These are phyloP conservation scores for Campoletis raptor DNA, from an alignment of 2,888 invertebrate species.

Conservation along the genomic window DNA sequence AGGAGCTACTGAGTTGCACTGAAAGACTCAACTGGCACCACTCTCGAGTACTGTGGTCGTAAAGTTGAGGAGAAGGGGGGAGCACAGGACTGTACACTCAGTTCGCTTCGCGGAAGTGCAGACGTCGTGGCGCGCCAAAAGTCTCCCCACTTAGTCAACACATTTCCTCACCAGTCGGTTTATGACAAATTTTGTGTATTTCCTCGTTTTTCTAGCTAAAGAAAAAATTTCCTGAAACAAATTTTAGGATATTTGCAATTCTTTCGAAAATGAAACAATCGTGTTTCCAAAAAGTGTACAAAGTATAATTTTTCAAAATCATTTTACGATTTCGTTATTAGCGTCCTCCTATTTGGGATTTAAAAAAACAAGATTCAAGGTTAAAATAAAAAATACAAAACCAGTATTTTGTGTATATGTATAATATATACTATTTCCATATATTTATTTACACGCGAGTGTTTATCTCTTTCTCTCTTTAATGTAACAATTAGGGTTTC, in stretches of 20 bases:
- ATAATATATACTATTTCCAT: slow-evolving; percentile 59
- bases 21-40: slow-evolving; percentile 38
- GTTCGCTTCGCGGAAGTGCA: slow-evolving; percentile 59
- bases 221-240: background rate
- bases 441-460: slow-evolving; percentile 66
- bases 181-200: background rate
- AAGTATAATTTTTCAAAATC: background rate
- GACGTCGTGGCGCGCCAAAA: slow-evolving; percentile 72
- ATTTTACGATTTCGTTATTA: background rate
- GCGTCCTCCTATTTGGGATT: background rate
- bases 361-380: background rate
- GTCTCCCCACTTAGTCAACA: slow-evolving; percentile 53
- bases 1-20: slow-evolving; percentile 52
- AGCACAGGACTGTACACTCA: slow-evolving; percentile 11
- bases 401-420: slow-evolving; percentile 59
- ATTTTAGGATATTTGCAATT: background rate
- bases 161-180: slow-evolving; percentile 15
- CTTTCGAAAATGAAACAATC: too few relatives aligned
- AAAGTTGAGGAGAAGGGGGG: background rate
- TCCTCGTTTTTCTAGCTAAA: background rate
- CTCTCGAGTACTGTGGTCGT: slow-evolving; percentile 1
- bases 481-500: slow-evolving; percentile 58
- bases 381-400: slow-evolving; percentile 22
- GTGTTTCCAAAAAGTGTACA: too few relatives aligned
- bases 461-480: slow-evolving; percentile 52